Base-by-base conservation (phyloP, 2,797 vertebrate species). In the Trichosurus vulpecula region DNA sequence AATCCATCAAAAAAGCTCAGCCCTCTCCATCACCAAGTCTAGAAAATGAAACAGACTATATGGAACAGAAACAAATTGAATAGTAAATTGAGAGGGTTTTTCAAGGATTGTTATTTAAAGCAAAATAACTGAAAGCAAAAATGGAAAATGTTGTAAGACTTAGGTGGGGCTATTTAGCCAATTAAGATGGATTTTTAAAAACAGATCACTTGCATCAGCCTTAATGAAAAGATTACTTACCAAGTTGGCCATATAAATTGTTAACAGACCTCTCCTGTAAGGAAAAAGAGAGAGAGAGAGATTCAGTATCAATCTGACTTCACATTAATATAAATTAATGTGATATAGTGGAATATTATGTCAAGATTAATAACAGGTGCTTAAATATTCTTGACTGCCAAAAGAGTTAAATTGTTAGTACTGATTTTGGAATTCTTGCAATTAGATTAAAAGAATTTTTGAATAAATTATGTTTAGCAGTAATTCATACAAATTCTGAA, bases 201-300 rank as follows among this genome's bases (percentile, higher is more conserved):
- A n/a, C 52, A 93, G 74, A 87, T 22, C n/a, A 92, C 8, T n/a
- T 74, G 9, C 52, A 52, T 92, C 95, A 94, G 74, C 5, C 52
- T 95, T 13, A 52, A 92, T 95, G 74, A 52, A 97, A 98, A 30
- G 30, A 92, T 89, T 95, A 98, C 99, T 99, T 99, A 99, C 99
- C 98, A 99, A 99, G 97, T 99, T 99, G 92, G 99, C 99, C 99
- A 99, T 99, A 98, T 99, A 99, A 99, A 99, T 99, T 92, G 99
- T 99, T 98, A 99, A 99, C 87, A 99, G 99, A 51, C 99, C 99
- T 99, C 99, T 99, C 99, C 99, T 99, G 98, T 0, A 98, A 98
- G 98, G 97, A 90, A 90, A 92, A 16, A 92, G n/a, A 96, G 0
- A 93, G 0, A 94, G 4, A 95, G 74, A 89, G 52, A 97, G 93